Evolutionary conservation across 2,888 invertebrate species (phyloP).

Genomic region (Chaetogeoica ovagalla): DNA sequence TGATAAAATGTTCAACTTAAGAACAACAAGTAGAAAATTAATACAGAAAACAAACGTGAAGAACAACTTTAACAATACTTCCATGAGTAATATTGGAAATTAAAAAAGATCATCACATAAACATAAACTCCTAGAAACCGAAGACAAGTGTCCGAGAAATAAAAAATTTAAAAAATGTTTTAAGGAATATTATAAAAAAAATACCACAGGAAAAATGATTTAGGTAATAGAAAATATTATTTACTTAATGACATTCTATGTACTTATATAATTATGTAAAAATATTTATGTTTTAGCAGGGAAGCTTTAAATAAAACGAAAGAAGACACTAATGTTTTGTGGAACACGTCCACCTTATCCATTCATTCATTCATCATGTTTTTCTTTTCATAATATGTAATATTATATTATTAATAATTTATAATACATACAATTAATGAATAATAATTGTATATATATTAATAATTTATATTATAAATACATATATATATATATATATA

Average conservation of each 20-base stretch:
- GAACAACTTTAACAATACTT: too few species aligned
- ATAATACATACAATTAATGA: too few species aligned
- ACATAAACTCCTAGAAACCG: conserved; percentile 6
- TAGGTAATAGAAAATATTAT: conserved; percentile 7
- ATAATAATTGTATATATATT: too few species aligned
- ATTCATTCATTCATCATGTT: neutral
- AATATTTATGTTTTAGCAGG: neutral
- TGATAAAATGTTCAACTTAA: conserved; percentile 21
- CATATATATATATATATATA: neutral
- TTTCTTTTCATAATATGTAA: neutral
- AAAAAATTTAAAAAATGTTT: conserved; percentile 20
- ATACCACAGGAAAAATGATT: conserved; percentile 8
- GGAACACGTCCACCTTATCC: conserved; percentile 1
- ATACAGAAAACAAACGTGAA: neutral
- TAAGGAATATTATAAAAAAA: conserved; percentile 17
- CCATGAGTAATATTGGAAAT: neutral
- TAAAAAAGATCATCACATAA: conserved; percentile 1
- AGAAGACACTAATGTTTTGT: neutral
- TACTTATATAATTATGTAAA: too few species aligned
- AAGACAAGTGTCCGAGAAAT: conserved; percentile 12
- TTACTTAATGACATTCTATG: neutral
- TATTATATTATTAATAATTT: neutral
- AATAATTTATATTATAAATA: neutral
- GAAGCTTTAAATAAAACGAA: too few species aligned
- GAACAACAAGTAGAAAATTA: conserved; percentile 3